Base-by-base conservation (phyloP, 1,140 invertebrate genomes). In the Colletes latitarsis region DNA sequence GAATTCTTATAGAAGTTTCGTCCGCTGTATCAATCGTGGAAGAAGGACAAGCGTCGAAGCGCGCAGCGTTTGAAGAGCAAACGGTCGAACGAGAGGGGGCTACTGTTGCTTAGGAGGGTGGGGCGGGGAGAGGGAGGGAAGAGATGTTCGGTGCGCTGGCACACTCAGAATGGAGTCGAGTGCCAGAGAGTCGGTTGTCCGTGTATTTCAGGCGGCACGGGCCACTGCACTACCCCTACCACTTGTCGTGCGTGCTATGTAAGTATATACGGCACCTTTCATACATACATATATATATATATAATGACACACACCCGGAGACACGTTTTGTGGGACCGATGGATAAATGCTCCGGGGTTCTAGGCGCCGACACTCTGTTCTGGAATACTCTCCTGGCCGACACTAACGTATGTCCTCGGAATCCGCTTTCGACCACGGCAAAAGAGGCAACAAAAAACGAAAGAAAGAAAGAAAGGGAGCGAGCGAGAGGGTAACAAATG, bases 171-270 rank as follows among this genome's bases (percentile, higher is more conserved):
- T 82, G 80, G 74, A 77, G 64, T 72, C 57, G 79, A 72, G 81
- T 83, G 72, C 73, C 71, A 81, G 64, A 83, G 72, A 72, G 71
- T 81, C 82, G 79, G 66, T 77, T 81, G 72, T 76, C 82, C 73
- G 77, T 81, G 82, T 86, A 84, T 86, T 86, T 86, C 82, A 79
- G 71, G 80, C 80, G 82, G 82, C 74, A 81, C 84, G 82, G 84
- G 82, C 82, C 82, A 84, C 80, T 84, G 84, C 84, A 84, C 82
- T 86, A 75, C 82, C 84, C 84, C 84, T 78, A 81, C 82, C 19
- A 77, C 71, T 80, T 64, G 80, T 49, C 58, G 74, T 69, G 53
- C 72, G 68, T 70, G 78, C 70, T 80, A 83, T 75, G 80, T 30
- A 30, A 30, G 30, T 82, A 77, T 80, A 80, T 69, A 63, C 75